These are phyloP conservation scores for Drosophila setosimentum DNA, from an alignment of 2,888 invertebrate species.

Conservation along the genomic window DNA sequence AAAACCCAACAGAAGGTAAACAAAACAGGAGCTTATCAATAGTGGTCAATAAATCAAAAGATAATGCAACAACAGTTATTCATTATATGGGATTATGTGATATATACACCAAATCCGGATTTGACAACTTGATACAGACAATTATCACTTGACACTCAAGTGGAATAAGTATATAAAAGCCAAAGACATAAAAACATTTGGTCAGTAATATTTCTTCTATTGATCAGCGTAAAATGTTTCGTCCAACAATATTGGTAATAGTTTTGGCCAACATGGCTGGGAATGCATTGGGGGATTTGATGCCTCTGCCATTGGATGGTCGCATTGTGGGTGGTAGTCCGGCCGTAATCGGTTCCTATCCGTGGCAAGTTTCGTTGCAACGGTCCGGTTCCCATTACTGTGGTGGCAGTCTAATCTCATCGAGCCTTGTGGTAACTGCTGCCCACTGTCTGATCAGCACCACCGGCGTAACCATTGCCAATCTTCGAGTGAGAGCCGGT, in stretches of 20 bases:
- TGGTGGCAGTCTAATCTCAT: conserved; percentile 86
- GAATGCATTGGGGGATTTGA: conserved; percentile 14
- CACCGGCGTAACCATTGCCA: conserved; percentile 16
- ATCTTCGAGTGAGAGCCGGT: conserved; percentile 50
- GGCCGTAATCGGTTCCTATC: conserved; percentile 66
- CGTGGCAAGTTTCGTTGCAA: conserved; percentile 80
- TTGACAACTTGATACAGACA: no score
- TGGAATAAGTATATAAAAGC: not conserved
- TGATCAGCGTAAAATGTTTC: conserved; percentile 15
- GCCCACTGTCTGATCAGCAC: conserved; percentile 86
- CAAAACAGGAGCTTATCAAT: no score
- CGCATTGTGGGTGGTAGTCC: conserved; percentile 60
- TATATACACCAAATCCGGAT: no score
- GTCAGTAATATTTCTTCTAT: not conserved
- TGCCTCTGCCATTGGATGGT: conserved; percentile 22
- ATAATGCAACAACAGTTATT: no score
- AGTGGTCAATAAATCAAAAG: no score
- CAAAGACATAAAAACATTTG: not conserved
- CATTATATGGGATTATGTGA: no score
- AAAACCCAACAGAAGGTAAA: not conserved
- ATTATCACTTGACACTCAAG: no score
- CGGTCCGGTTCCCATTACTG: conserved; percentile 86
- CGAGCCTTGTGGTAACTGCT: conserved; percentile 86
- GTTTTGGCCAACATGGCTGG: conserved; percentile 26
- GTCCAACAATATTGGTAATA: not conserved